These are phyloP conservation scores for Gastrophysa polygoni DNA, from an alignment of 2,888 invertebrate species.

Conservation along the genomic window DNA sequence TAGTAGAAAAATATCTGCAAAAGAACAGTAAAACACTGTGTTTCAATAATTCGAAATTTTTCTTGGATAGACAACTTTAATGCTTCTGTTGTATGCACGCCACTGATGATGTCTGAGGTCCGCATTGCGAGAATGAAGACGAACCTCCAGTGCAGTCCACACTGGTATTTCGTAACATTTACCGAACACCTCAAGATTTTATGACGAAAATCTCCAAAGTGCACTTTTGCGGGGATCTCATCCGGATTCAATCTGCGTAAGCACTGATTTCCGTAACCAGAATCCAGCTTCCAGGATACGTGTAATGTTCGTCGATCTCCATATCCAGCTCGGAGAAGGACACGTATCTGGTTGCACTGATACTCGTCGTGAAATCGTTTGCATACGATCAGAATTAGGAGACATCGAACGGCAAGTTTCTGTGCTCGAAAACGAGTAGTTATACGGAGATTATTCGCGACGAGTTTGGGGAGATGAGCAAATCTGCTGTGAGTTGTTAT, in stretches of 20 bases:
- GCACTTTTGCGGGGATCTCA: constrained; percentile 6
- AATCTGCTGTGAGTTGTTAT: no score
- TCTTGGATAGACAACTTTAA: no score
- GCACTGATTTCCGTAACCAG: constrained; percentile 10
- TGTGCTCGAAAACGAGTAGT: constrained; percentile 8
- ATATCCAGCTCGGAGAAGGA: constrained; percentile 19
- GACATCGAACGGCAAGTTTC: constrained; percentile 20
- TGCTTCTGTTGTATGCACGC: no score
- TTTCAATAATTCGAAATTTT: no score
- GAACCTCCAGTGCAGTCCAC: no score
- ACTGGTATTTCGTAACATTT: no score
- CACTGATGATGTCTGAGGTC: no score
- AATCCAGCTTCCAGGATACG: constrained; percentile 20
- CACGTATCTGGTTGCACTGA: constrained; percentile 5
- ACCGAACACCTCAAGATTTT: neutral
- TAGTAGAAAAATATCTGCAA: no score
- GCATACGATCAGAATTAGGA: constrained; percentile 25
- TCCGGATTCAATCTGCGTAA: constrained; percentile 24
- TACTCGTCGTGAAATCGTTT: constrained; percentile 19
- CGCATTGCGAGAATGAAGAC: no score
- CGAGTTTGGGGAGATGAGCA: no score
- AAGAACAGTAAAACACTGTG: no score
- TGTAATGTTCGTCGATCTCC: constrained; percentile 28
- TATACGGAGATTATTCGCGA: constrained; percentile 7
- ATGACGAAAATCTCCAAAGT: neutral